Evolutionary conservation across 1,140 invertebrate genomes (phyloP), one percentile per base, ranked within the genome.

Genomic region (Diprion similis): DNA sequence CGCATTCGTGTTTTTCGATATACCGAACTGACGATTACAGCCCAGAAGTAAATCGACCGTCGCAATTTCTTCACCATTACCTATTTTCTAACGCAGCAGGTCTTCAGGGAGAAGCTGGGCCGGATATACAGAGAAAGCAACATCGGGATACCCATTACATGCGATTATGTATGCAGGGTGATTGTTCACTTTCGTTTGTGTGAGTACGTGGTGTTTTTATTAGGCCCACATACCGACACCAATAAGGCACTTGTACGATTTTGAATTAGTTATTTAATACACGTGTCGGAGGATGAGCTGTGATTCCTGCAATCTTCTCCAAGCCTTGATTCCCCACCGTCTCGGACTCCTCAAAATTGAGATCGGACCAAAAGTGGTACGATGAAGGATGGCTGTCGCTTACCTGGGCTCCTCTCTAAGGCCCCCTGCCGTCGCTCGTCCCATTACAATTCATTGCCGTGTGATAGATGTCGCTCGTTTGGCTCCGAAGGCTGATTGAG

Each of bases 391-490:
- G 73, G 71, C 73, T 80, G 79, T 80, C 79, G 76, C 78, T 80
- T 79, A 78, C 66, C 69, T 45, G 70, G 19, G 66, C 18, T 72
- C 73, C 69, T 73, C 73, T 48, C 47, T 74, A 66, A 18, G 75
- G 66, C 72, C 75, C 67, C 77, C 77, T 71, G 75, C 59, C 74
- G 71, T 75, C 70, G 59, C 37, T 71, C 66, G 66, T 37, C 70
- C 78, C 77, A 80, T 80, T 80, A 80, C 73, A 71, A 77, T 80
- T 80, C 79, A 80, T 80, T 80, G 75, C 76, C 69, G 24, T 68
- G 70, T 80, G 79, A 80, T 80, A 77, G 77, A 80, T 80, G 79
- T 76, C 75, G 73, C 72, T 80, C 77, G 77, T 80, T 80, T 78
- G 68, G 75, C 66, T 59, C 74, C 78, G 78, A 80, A 77, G 78